Base-by-base conservation (phyloP, 1,140 invertebrate genomes). In the Drosophila sturtevanti region DNA sequence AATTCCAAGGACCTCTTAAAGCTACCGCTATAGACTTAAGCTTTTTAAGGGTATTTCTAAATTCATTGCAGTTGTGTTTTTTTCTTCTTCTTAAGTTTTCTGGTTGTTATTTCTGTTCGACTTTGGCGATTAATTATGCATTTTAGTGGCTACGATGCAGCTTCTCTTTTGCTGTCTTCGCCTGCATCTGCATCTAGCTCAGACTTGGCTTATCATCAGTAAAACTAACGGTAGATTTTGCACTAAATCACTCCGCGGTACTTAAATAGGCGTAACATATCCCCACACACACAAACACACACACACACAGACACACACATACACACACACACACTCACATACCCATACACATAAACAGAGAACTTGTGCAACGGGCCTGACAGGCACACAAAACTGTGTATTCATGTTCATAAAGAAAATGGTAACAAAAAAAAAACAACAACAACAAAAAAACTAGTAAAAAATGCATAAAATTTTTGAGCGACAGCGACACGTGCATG, bases 171-270 rank as follows among this genome's bases (percentile, higher is more conserved):
- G 72, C 58, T 66, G 68, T 48, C 24, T 51, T 48, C 41, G 63
- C 18, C 10, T 34, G 48, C 38, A 31, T 44, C 58, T 41, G 51
- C 44, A 56, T 61, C 22, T 44, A 51, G 24, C 58, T 41, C 72
- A 41, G 58, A 63, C 37, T 34, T 72, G 22, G 81, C 75, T 74
- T 89, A 89, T 89, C 82, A 80, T 63, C 37, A 44, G 52, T 58
- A 48, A 12, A 71, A 52, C 74, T 86, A 86, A 89, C 84, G 84
- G 84, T 79, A 84, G 64, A 52, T 54, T 34, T 63, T 77, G 79
- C 84, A 89, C 84, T 89, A 89, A 89, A 89, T 89, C 84, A 89
- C 84, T 81, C 58, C 69, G 80, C 79, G 77, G 84, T 89, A 89
- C 85, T 89, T 89, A 89, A 84, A 84, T 71, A 89, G 84, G 84